Percentiles rank a stretch among this genome's conserved stretches.
phyloP scores from a whole-genome alignment of 2,888 invertebrate genomes.

The Amblyjoppa fuscipennis region DNA sequence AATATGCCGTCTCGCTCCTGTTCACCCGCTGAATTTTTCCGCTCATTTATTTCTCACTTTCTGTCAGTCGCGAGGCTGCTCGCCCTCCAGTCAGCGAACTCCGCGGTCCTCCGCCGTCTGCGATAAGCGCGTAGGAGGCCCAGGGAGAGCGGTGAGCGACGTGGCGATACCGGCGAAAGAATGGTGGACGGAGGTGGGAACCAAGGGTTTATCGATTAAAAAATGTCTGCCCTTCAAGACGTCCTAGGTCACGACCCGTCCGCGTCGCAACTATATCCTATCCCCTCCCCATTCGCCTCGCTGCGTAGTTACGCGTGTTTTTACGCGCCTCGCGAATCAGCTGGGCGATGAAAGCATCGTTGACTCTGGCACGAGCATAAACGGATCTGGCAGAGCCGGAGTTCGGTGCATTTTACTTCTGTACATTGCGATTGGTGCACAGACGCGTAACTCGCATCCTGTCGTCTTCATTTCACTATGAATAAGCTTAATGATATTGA shows the following conservation, averaged over 20 bases:
- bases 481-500: not conserved
- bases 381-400: not conserved
- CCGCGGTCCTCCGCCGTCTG: conserved; percentile 66
- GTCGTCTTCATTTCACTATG: not conserved
- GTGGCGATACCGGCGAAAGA: conserved; percentile 67
- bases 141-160: conserved; percentile 49
- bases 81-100: conserved; percentile 76
- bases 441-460: not conserved
- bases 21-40: conserved; percentile 25
- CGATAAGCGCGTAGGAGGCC: conserved; percentile 61
- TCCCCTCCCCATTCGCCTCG: conserved; percentile 31
- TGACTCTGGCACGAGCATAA: not conserved
- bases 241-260: conserved; percentile 85
- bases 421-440: not conserved
- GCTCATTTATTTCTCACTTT: conserved; percentile 28
- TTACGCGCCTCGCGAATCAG: conserved; percentile 2
- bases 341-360: not conserved
- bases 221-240: conserved; percentile 85
- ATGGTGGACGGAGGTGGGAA: conserved; percentile 63
- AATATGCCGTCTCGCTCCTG: conserved; percentile 8
- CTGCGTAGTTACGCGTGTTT: conserved; percentile 5
- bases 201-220: conserved; percentile 84
- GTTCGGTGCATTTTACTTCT: not conserved
- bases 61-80: conserved; percentile 55
- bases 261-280: conserved; percentile 76